phyloP scores from a whole-genome alignment of 2,797 vertebrate species.

The Molossus molossus region DNA sequence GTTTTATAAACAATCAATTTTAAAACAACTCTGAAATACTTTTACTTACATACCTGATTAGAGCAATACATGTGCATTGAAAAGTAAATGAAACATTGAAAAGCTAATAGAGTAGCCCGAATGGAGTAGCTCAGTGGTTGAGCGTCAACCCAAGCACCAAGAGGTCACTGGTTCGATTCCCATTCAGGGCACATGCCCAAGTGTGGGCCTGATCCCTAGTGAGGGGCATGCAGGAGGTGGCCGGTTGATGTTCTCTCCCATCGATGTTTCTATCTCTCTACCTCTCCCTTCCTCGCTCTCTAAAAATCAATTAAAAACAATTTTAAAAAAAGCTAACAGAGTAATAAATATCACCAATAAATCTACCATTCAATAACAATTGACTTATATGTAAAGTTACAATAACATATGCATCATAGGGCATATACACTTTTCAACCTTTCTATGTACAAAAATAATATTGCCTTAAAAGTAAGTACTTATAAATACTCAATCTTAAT shows the following conservation, averaged over 20 bases:
- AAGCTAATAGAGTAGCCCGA: too few relatives aligned
- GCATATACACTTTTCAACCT: neutral
- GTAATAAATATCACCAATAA: constrained; percentile 5
- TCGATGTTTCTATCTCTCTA: too few relatives aligned
- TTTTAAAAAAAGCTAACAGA: neutral
- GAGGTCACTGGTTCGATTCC: too few relatives aligned
- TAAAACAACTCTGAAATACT: neutral
- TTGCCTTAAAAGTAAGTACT: neutral
- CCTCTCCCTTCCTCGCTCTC: too few relatives aligned
- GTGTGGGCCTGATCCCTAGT: too few relatives aligned
- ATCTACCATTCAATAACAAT: neutral
- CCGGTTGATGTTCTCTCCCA: too few relatives aligned
- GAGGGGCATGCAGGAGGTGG: too few relatives aligned
- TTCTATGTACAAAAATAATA: neutral
- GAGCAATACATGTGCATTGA: neutral
- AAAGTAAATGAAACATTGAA: neutral
- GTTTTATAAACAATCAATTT: neutral
- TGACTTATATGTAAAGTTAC: neutral
- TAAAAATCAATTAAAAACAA: too few relatives aligned
- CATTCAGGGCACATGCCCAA: too few relatives aligned
- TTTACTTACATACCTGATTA: neutral
- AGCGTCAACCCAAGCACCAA: too few relatives aligned
- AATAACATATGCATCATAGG: neutral
- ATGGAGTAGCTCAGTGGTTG: too few relatives aligned
- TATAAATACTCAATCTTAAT: neutral